These are phyloP conservation scores for Dryas iulia DNA, from an alignment of 1,140 invertebrate species.

Conservation along the genomic window DNA sequence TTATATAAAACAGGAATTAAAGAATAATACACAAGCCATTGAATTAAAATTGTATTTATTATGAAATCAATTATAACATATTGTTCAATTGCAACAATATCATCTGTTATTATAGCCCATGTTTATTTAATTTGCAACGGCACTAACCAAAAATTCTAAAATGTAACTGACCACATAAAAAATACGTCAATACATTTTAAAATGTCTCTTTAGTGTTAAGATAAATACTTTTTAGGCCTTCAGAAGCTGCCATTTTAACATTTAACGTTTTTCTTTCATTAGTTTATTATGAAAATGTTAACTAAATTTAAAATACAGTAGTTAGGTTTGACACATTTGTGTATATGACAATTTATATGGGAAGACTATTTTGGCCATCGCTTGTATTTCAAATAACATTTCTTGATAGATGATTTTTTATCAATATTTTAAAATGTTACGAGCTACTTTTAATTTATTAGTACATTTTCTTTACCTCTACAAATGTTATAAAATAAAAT, in stretches of 20 bases:
- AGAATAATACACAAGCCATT: not conserved
- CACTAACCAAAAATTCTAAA: too few relatives aligned
- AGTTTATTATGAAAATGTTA: not conserved
- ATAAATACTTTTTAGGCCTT: not conserved
- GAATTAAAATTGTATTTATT: constrained; percentile 12
- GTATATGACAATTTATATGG: not conserved
- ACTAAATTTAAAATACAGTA: not conserved
- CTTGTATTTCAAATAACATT: not conserved
- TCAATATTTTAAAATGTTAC: not conserved
- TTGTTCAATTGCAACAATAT: not conserved
- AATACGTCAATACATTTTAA: too few relatives aligned
- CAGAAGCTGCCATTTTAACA: not conserved
- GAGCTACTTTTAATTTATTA: not conserved
- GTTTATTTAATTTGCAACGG: too few relatives aligned
- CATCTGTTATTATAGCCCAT: not conserved
- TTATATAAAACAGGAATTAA: too few relatives aligned
- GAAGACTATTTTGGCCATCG: not conserved
- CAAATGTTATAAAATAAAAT: too few relatives aligned
- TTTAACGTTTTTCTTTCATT: not conserved
- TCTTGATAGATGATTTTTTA: not conserved
- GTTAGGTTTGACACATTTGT: not conserved
- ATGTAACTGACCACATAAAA: too few relatives aligned
- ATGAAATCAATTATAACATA: not conserved
- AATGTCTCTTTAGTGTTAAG: too few relatives aligned
- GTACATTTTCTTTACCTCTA: not conserved